Evolutionary conservation across 1,140 invertebrate genomes (phyloP).

Genomic region (Ceratosolen solmsi): DNA sequence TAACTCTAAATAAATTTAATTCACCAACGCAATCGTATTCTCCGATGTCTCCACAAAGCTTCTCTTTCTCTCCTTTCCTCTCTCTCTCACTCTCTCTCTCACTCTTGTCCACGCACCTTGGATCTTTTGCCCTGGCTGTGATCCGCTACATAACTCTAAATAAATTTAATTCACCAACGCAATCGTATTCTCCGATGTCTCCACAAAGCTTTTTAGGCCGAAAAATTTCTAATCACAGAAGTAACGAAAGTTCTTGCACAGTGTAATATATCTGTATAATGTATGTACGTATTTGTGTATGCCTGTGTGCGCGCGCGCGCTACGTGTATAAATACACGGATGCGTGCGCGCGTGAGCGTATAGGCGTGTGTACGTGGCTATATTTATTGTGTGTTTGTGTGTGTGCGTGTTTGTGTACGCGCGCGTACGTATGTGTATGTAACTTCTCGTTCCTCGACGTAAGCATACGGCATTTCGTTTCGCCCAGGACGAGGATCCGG

Average conservation of each 20-base stretch:
- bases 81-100: background rate
- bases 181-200: background rate
- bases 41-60: conserved; percentile 3
- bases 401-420: too few species aligned
- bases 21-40: background rate
- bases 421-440: too few species aligned
- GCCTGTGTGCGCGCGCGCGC: too few species aligned
- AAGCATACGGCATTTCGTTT: too few species aligned
- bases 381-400: too few species aligned
- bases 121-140: background rate
- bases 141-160: background rate
- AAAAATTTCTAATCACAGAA: conserved; percentile 49
- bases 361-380: too few species aligned
- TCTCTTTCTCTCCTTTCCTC: background rate
- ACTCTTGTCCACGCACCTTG: background rate
- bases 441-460: background rate
- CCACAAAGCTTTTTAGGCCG: conserved; percentile 40
- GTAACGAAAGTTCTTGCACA: background rate
- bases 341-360: too few species aligned
- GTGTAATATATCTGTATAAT: too few species aligned
- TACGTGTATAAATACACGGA: too few species aligned
- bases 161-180: conserved; percentile 33
- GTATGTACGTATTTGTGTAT: too few species aligned
- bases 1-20: conserved; percentile 31
- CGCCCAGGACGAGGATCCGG: background rate